Percentiles rank a stretch among this genome's conserved stretches.
Conservation (phyloP, 2,113 vertebrate genomes). For the Tursiops truncatus region DNA sequence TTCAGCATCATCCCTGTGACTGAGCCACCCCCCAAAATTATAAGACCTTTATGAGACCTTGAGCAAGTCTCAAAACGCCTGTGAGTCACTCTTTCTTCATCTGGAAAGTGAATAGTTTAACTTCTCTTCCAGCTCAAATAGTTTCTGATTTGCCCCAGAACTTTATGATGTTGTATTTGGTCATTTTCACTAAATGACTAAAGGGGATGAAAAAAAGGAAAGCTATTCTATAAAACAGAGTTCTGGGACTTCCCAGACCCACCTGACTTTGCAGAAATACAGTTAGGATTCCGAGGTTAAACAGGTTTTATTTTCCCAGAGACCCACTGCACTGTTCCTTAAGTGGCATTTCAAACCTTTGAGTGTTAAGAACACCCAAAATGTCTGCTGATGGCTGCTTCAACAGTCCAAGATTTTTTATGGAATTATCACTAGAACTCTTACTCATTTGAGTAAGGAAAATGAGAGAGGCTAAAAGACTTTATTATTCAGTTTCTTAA, state of each 20-base stretch:
- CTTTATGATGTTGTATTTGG: background rate
- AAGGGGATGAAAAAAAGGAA: background rate
- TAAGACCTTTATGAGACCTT: background rate
- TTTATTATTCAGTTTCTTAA: background rate
- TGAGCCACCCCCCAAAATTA: background rate
- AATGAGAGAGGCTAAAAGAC: background rate
- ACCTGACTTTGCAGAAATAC: constrained; percentile 1
- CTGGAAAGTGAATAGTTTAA: background rate
- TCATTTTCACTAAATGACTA: background rate
- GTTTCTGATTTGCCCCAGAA: background rate
- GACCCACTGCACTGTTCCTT: background rate
- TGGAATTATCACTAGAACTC: background rate
- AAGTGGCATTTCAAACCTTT: background rate
- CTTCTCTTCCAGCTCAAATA: background rate
- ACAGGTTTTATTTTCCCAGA: background rate
- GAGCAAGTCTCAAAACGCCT: background rate
- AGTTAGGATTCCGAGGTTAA: background rate
- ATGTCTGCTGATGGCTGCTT: background rate
- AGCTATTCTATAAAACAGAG: background rate
- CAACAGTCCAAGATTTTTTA: background rate
- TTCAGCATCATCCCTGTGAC: background rate
- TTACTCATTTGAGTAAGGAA: background rate
- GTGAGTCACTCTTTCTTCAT: constrained; percentile 6
- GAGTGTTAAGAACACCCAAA: background rate
- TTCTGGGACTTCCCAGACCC: background rate